Percentiles rank a stretch among this genome's conserved stretches.
Evolutionary conservation across 2,113 vertebrate species (phyloP).

Genomic region (Riparia riparia): DNA sequence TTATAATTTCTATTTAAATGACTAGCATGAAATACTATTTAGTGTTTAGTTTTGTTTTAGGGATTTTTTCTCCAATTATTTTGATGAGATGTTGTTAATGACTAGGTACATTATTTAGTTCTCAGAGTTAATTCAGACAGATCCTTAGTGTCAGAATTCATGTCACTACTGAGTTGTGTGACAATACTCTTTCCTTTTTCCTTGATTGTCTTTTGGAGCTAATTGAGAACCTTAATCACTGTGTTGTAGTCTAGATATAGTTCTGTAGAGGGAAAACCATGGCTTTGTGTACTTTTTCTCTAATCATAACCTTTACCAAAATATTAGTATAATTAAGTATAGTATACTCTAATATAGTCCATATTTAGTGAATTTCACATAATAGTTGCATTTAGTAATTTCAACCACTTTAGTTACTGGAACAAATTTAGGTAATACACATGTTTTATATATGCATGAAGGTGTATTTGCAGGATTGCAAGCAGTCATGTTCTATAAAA

Average conservation of each 20-base stretch:
- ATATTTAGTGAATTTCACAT: not conserved
- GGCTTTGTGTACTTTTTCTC: not conserved
- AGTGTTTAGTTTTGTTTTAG: not conserved
- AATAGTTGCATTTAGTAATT: not conserved
- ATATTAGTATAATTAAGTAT: not conserved
- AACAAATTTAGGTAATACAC: not conserved
- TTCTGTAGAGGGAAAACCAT: not conserved
- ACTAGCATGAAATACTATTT: not conserved
- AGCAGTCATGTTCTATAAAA: not conserved
- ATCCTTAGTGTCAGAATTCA: not conserved
- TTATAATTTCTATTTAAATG: not conserved
- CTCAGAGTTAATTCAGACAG: not conserved
- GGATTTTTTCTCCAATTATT: not conserved
- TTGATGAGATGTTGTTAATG: not conserved
- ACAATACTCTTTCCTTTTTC: not conserved
- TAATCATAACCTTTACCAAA: not conserved
- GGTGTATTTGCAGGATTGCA: not conserved
- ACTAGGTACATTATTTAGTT: not conserved
- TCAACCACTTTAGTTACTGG: not conserved
- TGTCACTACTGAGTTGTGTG: not conserved
- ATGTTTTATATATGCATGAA: not conserved
- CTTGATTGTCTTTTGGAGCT: not conserved
- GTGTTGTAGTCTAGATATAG: not conserved
- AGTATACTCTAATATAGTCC: not conserved
- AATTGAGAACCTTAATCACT: not conserved